Base-by-base conservation (phyloP, 2,113 vertebrate genomes). In the Pluvialis apricaria region DNA sequence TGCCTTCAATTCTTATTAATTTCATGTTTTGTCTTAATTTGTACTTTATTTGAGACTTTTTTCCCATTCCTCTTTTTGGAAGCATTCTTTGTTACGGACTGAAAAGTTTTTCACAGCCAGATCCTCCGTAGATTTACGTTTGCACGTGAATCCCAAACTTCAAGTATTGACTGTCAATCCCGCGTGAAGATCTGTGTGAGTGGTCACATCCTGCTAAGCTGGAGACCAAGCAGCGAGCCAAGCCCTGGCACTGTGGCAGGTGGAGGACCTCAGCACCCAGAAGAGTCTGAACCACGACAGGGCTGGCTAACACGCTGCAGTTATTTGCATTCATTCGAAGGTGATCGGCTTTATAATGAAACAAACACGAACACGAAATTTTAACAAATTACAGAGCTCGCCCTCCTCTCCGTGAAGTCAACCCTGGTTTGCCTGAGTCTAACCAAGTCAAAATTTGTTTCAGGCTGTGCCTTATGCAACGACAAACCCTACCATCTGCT, bases 401-500 rank as follows among this genome's bases (percentile, higher is more conserved):
- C 26, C 38, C 47, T 82, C 4, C 52, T 88, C 75, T 90, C 66
- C 6, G 5, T 71, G 54, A 66, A 8, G 3, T 26, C 78, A 86
- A 4, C 60, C 20, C 28, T 16, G 36, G 86, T 70, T 85, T 86
- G 82, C 79, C 52, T 82, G 70, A 55, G 44, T 31, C 12, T n/a
- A 73, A 92, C 81, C 32, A 0, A 22, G 71, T 58, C 82, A 82
- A 82, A 95, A 94, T 85, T 51, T 15, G 66, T 82, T 90, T 86
- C 71, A 75, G 38, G 62, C 84, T 88, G 64, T 82, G 87, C 81
- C 93, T 90, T 92, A 60, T 75, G 93, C 89, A 81, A 91, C 29
- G 82, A 65, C 71, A 95, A 52, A 94, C 55, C 32, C 68, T 66
- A 92, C 94, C 96, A 97, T 89, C 91, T 94, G 91, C 90, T 94